These are phyloP conservation scores for Tinamus major DNA, from an alignment of 2,797 vertebrate genomes.

Conservation along the genomic window DNA sequence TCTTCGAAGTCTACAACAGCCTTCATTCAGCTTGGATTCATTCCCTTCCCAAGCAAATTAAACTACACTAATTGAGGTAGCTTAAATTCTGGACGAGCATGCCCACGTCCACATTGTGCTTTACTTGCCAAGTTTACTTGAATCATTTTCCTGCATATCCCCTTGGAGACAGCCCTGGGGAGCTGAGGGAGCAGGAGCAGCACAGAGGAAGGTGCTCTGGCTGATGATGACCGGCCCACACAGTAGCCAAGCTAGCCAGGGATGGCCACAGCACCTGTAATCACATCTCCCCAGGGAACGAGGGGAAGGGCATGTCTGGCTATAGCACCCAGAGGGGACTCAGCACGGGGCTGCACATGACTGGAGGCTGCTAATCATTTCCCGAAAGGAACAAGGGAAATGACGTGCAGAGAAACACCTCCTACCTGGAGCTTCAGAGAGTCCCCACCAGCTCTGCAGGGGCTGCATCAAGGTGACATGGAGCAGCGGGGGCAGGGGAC, in stretches of 20 bases:
- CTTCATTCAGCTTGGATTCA: background rate
- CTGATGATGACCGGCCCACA: no score
- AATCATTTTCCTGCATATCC: background rate
- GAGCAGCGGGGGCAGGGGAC: background rate
- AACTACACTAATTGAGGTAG: background rate
- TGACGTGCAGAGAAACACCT: background rate
- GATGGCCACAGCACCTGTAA: background rate
- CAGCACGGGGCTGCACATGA: fast-evolving
- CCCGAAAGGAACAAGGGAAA: background rate
- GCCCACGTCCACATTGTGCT: background rate
- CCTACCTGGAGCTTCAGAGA: background rate
- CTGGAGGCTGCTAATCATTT: background rate
- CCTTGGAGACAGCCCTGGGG: background rate
- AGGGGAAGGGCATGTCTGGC: background rate
- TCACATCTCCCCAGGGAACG: background rate
- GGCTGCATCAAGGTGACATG: slow-evolving; percentile 1
- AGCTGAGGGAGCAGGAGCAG: background rate
- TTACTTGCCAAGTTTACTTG: background rate
- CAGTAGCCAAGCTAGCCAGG: background rate
- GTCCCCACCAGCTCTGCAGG: background rate
- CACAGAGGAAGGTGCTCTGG: background rate
- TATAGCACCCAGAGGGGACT: fast-evolving
- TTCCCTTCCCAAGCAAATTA: background rate
- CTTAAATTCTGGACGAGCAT: background rate
- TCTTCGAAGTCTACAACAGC: background rate